phyloP scores from a whole-genome alignment of 1,140 invertebrate species.

The Ylistrum balloti region DNA sequence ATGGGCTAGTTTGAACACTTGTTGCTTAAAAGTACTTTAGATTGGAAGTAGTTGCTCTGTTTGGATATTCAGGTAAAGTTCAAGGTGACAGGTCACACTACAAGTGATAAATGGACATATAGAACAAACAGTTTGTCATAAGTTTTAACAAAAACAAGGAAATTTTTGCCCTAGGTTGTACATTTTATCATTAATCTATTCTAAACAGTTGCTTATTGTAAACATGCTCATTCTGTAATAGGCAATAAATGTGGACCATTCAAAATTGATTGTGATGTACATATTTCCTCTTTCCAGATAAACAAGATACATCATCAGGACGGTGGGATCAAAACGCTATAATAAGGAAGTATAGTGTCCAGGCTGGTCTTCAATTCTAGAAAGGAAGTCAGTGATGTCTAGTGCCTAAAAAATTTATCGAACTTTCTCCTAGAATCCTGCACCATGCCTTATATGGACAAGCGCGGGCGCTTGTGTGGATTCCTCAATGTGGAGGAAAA shows the following conservation, averaged over 20 bases:
- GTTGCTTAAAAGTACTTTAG: too few relatives aligned
- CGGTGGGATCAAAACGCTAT: too few relatives aligned
- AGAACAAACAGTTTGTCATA: too few relatives aligned
- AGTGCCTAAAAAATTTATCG: neutral
- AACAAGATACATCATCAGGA: neutral
- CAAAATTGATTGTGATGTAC: neutral
- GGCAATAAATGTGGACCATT: neutral
- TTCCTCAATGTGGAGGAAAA: conserved; percentile 63
- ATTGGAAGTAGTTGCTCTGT: too few relatives aligned
- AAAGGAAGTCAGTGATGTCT: neutral
- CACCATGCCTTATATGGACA: conserved; percentile 62
- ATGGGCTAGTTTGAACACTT: too few relatives aligned
- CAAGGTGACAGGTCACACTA: too few relatives aligned
- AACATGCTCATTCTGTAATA: neutral
- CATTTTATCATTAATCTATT: too few relatives aligned
- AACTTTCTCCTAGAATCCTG: neutral
- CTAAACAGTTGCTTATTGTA: neutral
- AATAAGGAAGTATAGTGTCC: neutral
- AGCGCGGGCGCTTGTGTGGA: conserved; percentile 52
- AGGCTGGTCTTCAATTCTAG: neutral
- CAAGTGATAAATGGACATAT: too few relatives aligned
- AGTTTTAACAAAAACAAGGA: neutral
- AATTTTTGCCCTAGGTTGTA: neutral
- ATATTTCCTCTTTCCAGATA: conserved; percentile 20
- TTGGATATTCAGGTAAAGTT: too few relatives aligned